A percentile compares a stretch with the other conserved stretches of the same genome.
These are phyloP conservation scores for Cyanoramphus novaezelandiae DNA, from an alignment of 2,113 vertebrate species.

Conservation along the genomic window DNA sequence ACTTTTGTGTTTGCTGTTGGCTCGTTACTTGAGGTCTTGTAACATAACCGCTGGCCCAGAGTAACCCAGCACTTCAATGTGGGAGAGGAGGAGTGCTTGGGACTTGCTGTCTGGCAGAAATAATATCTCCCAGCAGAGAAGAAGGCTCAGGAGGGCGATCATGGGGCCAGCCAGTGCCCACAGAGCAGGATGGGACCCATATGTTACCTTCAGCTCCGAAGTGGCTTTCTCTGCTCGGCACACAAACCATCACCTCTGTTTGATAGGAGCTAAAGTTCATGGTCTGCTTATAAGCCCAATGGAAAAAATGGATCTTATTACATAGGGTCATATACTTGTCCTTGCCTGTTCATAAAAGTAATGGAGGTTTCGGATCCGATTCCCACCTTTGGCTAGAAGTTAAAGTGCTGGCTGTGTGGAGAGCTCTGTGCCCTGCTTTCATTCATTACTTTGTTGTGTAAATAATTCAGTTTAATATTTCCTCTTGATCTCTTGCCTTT, in stretches of 20 bases:
- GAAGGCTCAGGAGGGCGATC: neutral
- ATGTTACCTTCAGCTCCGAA: neutral
- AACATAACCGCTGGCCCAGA: neutral
- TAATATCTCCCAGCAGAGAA: neutral
- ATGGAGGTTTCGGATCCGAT: neutral
- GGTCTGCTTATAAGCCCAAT: neutral
- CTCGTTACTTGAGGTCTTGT: neutral
- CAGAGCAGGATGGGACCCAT: neutral
- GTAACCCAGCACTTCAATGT: neutral
- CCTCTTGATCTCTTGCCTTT: neutral
- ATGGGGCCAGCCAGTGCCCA: neutral
- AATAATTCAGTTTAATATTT: constrained; percentile 45
- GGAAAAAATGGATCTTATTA: neutral
- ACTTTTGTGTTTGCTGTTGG: neutral
- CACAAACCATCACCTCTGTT: neutral
- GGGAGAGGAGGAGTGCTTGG: neutral
- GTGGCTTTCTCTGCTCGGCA: neutral
- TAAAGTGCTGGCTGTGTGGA: neutral
- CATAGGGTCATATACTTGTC: neutral
- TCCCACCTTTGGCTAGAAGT: neutral
- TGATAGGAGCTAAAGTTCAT: neutral
- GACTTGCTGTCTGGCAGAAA: neutral
- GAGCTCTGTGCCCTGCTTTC: neutral
- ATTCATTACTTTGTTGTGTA: constrained; percentile 14
- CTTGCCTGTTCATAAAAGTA: neutral